A percentile compares a stretch with the other conserved stretches of the same genome.
Evolutionary conservation across 2,113 vertebrate genomes (phyloP).

Genomic region (Ailurus styani): DNA sequence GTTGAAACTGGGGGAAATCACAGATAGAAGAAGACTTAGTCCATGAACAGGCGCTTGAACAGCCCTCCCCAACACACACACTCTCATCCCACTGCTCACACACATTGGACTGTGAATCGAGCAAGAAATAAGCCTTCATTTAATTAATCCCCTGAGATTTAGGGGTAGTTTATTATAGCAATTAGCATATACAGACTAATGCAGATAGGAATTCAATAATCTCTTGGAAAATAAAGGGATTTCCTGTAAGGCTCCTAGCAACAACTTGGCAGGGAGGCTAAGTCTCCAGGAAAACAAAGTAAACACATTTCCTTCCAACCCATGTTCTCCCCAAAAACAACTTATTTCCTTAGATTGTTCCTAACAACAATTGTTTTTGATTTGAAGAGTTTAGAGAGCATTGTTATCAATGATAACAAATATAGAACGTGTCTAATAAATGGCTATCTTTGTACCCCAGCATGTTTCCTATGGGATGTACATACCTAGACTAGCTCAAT

Average conservation of each 20-base stretch:
- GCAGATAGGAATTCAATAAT: background rate
- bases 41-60: background rate
- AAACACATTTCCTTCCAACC: background rate
- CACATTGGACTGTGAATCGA: background rate
- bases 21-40: background rate
- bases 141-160: background rate
- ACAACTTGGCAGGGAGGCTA: background rate
- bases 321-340: background rate
- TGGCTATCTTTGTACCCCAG: background rate
- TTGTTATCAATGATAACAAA: background rate
- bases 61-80: background rate
- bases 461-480: background rate
- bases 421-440: background rate
- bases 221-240: background rate
- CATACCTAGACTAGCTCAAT: background rate
- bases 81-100: too few species aligned
- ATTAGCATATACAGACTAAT: background rate
- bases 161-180: background rate
- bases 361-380: background rate
- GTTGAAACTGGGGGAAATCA: background rate
- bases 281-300: background rate
- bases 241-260: background rate
- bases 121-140: background rate
- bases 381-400: background rate
- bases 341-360: background rate